Evolutionary conservation across 2,797 vertebrate species (phyloP), one percentile per base, ranked within the genome.

Genomic region (Sebastes taczanowskii): DNA sequence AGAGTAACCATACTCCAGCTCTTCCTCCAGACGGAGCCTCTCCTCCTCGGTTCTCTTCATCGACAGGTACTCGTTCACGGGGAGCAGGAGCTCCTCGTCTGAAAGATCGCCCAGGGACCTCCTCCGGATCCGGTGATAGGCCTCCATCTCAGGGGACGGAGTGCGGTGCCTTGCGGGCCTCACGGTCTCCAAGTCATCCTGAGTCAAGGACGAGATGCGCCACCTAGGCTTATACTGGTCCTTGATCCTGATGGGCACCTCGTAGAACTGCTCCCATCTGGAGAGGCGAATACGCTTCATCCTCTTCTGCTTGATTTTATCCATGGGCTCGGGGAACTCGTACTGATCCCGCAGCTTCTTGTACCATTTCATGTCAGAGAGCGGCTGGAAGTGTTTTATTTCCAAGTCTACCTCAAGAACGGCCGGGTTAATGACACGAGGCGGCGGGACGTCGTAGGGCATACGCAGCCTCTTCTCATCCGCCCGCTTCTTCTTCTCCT

Each of bases 341-440:
- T 97, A 99, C 53, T 99, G 98, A 90, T 99, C 99, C 66, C 99
- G 93, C 22, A 99, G 91, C 85, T 95, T 99, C 94, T 97, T 99
- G 92, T 99, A 99, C 99, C 99, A 99, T 85, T 99, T 99, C 98
- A 99, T 99, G 86, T 99, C 98, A 68, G 99, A 99, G 84, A 99
- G 94, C n/a, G 99, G 99, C 81, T 97, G 95, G 83, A 97, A 99
- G 75, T 98, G 96, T 93, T 99, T 99, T 77, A 99, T 99, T 82
- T 88, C 96, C 42, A 97, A 95, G 71, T 99, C 97, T 94, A 99
- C 98, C 81, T 98, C 97, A 25, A 98, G 92, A 75, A 93, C 92
- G 35, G 95, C 82, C 1, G 92, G 96, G 85, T 94, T 96, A 56
- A 91, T 86, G 62, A 95, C 94, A 77, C 97, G 98, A 83, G 97